phyloP scores from a whole-genome alignment of 2,797 vertebrate genomes.

The Cuniculus paca region DNA sequence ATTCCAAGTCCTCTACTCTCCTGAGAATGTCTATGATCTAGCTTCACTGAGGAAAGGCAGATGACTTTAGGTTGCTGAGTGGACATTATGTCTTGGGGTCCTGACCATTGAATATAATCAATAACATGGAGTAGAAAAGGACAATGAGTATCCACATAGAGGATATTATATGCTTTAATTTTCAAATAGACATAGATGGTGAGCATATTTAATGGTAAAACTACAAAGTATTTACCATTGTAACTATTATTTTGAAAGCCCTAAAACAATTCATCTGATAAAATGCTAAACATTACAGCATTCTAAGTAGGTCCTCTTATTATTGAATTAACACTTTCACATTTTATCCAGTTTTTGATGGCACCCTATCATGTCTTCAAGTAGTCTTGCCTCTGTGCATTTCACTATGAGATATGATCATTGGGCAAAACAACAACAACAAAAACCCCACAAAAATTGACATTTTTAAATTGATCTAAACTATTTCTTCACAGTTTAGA shows the following conservation, averaged over 20 bases:
- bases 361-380: neutral
- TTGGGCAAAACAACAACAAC: neutral
- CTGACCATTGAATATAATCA: neutral
- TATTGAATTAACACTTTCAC: neutral
- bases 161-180: neutral
- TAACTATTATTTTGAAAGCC: neutral
- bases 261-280: neutral
- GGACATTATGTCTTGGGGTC: neutral
- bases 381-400: neutral
- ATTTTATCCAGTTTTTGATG: constrained; percentile 10
- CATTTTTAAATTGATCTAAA: neutral
- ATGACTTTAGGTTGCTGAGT: neutral
- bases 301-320: neutral
- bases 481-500: neutral
- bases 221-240: neutral
- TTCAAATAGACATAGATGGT: neutral
- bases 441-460: neutral
- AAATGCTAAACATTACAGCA: neutral
- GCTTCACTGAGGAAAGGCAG: neutral
- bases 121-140: neutral
- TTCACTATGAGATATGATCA: neutral
- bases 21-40: neutral
- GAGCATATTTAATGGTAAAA: neutral
- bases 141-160: neutral
- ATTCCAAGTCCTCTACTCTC: neutral